Evolutionary conservation across 2,888 invertebrate species (phyloP).

Genomic region (Philaethria dido): DNA sequence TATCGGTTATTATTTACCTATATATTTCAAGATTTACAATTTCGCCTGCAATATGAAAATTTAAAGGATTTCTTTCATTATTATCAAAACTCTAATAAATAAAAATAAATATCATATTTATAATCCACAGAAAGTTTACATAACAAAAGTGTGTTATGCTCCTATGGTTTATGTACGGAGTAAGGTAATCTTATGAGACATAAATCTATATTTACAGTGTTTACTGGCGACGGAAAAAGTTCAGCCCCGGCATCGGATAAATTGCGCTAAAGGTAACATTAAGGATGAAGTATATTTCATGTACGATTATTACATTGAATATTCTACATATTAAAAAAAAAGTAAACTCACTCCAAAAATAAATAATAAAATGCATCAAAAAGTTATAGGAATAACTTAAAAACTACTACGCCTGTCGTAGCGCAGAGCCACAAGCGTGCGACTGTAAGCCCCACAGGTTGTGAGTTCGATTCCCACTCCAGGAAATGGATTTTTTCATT

Average conservation of each 20-base stretch:
- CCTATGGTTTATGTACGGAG: neutral
- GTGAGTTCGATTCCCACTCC: too few species aligned
- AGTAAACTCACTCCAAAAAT: too few species aligned
- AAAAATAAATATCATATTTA: neutral
- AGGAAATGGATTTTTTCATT: too few species aligned
- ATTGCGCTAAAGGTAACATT: conserved; percentile 43
- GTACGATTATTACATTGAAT: neutral
- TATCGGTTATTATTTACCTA: too few species aligned
- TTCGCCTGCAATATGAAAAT: too few species aligned
- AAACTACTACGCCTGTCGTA: too few species aligned
- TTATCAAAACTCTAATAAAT: neutral
- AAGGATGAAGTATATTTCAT: conserved; percentile 20
- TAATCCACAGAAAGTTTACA: neutral
- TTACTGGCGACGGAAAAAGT: conserved; percentile 42
- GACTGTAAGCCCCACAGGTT: too few species aligned
- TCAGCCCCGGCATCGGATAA: conserved; percentile 37
- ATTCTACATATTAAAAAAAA: conserved; percentile 6
- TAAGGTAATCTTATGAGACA: conserved; percentile 46
- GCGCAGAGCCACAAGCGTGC: too few species aligned
- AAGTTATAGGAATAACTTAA: too few species aligned
- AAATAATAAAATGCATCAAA: too few species aligned
- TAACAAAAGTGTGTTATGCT: neutral
- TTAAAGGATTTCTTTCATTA: too few species aligned
- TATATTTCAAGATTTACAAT: too few species aligned
- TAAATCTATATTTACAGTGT: conserved; percentile 49